These are phyloP conservation scores for Lypha dubia DNA, from an alignment of 2,888 invertebrate genomes.

Conservation along the genomic window DNA sequence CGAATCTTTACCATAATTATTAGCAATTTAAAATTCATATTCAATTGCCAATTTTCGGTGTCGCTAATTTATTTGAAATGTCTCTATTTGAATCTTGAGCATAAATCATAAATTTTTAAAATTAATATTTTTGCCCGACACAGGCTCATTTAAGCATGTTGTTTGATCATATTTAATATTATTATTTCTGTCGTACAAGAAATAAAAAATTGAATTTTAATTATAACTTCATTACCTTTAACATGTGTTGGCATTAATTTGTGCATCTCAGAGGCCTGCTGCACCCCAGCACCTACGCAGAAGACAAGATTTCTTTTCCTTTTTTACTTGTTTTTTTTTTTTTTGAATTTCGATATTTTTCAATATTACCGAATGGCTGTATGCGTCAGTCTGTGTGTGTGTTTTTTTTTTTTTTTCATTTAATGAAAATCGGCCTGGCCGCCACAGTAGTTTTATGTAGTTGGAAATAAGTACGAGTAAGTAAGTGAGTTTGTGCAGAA, in stretches of 20 bases:
- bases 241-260: conserved; percentile 67
- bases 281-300: conserved; percentile 68
- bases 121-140: conserved; percentile 49
- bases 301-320: conserved; percentile 1
- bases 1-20: conserved; percentile 6
- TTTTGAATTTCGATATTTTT: conserved; percentile 12
- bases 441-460: neutral
- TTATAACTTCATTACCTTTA: conserved; percentile 72
- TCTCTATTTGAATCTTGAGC: conserved; percentile 39
- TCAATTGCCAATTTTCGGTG: conserved; percentile 54
- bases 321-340: no score
- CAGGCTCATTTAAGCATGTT: conserved; percentile 36
- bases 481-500: conserved; percentile 6
- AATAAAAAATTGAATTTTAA: conserved; percentile 72
- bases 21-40: conserved; percentile 16
- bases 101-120: conserved; percentile 58
- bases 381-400: neutral
- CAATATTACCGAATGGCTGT: conserved; percentile 25
- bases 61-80: conserved; percentile 41
- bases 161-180: conserved; percentile 57
- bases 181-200: conserved; percentile 7
- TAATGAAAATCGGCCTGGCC: neutral
- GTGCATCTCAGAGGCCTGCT: conserved; percentile 30
- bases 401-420: neutral
- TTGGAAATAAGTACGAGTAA: no score